phyloP scores from a whole-genome alignment of 2,113 vertebrate species.

The Peromyscus leucopus region DNA sequence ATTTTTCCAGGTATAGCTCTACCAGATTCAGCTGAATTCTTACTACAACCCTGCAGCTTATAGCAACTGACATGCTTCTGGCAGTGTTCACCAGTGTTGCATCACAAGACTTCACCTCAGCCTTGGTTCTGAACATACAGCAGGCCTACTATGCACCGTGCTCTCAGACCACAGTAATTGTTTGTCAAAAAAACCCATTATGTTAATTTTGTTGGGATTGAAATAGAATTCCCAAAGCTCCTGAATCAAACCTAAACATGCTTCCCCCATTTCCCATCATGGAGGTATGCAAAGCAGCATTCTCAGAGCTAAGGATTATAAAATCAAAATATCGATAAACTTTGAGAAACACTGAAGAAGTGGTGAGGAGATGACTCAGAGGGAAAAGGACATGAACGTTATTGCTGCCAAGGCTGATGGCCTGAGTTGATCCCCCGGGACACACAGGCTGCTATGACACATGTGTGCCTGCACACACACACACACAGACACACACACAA shows the following conservation, averaged over 20 bases:
- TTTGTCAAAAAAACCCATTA: not conserved
- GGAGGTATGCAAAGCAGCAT: not conserved
- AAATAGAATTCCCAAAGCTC: not conserved
- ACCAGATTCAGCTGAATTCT: no score
- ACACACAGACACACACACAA: not conserved
- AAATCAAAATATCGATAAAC: not conserved
- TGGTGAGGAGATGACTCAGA: no score
- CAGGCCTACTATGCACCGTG: no score
- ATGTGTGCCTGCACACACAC: not conserved
- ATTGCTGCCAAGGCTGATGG: fast-evolving
- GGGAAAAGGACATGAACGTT: not conserved
- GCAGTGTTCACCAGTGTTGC: not conserved
- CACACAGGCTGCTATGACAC: not conserved
- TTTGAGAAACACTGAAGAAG: not conserved
- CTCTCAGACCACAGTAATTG: not conserved
- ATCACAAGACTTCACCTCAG: not conserved
- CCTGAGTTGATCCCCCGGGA: not conserved
- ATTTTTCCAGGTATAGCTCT: no score
- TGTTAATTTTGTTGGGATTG: not conserved
- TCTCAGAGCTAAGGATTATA: not conserved
- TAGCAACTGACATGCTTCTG: not conserved
- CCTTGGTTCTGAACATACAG: not conserved
- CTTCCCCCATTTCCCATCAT: not conserved
- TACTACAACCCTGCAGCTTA: no score
- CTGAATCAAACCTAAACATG: not conserved